Conservation (phyloP, 2,113 vertebrate genomes). For the Crotalus viridis region DNA sequence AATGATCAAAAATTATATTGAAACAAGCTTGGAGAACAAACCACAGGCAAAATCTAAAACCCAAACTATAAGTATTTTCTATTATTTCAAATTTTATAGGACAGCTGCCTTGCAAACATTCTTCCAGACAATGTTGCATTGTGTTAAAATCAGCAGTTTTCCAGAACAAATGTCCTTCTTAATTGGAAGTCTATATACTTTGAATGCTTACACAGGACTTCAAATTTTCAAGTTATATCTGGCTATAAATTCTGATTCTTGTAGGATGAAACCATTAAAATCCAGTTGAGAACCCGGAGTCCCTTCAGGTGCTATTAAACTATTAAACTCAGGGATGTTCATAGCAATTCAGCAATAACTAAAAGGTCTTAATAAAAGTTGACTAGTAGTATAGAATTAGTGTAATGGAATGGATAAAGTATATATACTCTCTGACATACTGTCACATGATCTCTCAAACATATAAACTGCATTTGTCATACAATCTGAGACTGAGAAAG, state of each 20-base stretch:
- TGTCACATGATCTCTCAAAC: not conserved
- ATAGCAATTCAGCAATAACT: not conserved
- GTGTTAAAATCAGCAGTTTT: not conserved
- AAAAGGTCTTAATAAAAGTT: not conserved
- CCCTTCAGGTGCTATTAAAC: not conserved
- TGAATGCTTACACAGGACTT: not conserved
- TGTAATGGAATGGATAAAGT: not conserved
- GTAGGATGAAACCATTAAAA: not conserved
- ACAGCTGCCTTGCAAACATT: not conserved
- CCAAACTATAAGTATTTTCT: too few species aligned
- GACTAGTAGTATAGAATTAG: not conserved
- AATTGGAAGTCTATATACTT: not conserved
- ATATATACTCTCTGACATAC: not conserved
- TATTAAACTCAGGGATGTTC: not conserved
- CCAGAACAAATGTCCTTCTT: not conserved
- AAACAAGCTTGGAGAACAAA: too few species aligned
- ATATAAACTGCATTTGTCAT: not conserved
- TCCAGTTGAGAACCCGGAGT: not conserved
- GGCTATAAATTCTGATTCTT: not conserved
- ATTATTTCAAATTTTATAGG: not conserved
- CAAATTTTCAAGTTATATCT: slow-evolving; percentile 4
- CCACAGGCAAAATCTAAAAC: too few species aligned
- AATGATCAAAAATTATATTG: too few species aligned
- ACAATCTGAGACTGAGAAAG: not conserved
- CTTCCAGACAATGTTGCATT: not conserved